Conservation (phyloP, 2,113 vertebrate species). For the Ciconia boyciana region DNA sequence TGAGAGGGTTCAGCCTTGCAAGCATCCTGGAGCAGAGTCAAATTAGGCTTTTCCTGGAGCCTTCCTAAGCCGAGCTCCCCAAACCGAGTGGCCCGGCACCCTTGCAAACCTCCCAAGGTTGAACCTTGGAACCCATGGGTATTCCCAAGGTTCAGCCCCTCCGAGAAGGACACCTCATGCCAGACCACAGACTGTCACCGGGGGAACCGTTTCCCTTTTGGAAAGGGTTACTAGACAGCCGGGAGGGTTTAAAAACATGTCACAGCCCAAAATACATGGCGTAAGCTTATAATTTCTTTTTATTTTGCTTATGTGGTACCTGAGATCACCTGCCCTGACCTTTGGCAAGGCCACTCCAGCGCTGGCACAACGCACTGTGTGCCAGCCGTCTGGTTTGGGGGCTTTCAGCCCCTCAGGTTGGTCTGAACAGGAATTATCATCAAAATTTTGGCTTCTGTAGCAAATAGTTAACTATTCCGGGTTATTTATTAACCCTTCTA, state of each 20-base stretch:
- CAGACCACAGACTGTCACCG: rapidly evolving
- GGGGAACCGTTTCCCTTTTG: not conserved
- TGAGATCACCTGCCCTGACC: not conserved
- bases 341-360: not conserved
- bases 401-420: not conserved
- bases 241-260: rapidly evolving
- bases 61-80: not conserved
- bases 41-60: not conserved
- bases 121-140: not conserved
- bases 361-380: rapidly evolving
- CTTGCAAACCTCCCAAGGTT: not conserved
- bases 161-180: rapidly evolving
- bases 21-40: rapidly evolving
- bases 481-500: not conserved
- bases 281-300: too few relatives aligned
- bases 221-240: rapidly evolving
- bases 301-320: rapidly evolving
- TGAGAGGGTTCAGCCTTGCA: not conserved
- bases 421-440: not conserved
- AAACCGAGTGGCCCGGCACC: not conserved
- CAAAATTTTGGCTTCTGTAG: not conserved
- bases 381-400: rapidly evolving
- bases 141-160: not conserved
- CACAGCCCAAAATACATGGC: rapidly evolving
- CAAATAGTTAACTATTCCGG: not conserved